Evolutionary conservation across 2,797 vertebrate genomes (phyloP), one percentile per base, ranked within the genome.

Genomic region (Sebastes iracundus): DNA sequence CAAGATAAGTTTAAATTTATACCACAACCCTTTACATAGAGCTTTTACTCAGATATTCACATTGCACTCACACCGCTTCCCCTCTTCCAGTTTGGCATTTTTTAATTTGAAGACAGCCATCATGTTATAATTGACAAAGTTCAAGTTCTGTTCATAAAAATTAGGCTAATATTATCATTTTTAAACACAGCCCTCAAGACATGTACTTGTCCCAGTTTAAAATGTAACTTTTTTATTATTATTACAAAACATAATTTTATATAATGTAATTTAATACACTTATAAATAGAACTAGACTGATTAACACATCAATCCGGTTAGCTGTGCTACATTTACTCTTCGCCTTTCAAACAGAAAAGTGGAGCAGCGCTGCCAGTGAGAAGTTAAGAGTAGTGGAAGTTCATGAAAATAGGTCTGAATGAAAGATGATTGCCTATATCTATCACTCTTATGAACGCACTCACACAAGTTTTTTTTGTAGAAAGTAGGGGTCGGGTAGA

Each of bases 371-470:
- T 27, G 58, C 49, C 20, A 35, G 14, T 74, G 70, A 75, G 30
- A 25, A 59, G 33, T 56, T 30, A 22, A 35, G 49, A 58, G 27
- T 5, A 30, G 22, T 63, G 11, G 11, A 12, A 13, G n/a, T 5
- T 56, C 28, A 55, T 68, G 63, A 56, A 77, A 62, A 77, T 68
- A 62, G 42, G 67, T 77, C 56, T 77, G 33, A 49, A 20, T 77
- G 30, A 72, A 56, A 61, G 32, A 72, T 56, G 46, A 33, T 10
- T 59, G 60, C 9, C 14, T 60, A 11, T 10, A 13, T 33, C 42
- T 79, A 7, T 72, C 60, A 56, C 32, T 3, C 16, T 25, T 35
- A 60, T 0, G 8, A 6, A n/a, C 27, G 14, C 38, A 59, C 4
- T 0, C 8, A 23, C 32, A 56, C 4, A 11, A 1, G 3, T 8